A percentile compares a stretch with the other conserved stretches of the same genome.
phyloP scores from a whole-genome alignment of 2,888 invertebrate genomes.

The Napeogenes sylphis region DNA sequence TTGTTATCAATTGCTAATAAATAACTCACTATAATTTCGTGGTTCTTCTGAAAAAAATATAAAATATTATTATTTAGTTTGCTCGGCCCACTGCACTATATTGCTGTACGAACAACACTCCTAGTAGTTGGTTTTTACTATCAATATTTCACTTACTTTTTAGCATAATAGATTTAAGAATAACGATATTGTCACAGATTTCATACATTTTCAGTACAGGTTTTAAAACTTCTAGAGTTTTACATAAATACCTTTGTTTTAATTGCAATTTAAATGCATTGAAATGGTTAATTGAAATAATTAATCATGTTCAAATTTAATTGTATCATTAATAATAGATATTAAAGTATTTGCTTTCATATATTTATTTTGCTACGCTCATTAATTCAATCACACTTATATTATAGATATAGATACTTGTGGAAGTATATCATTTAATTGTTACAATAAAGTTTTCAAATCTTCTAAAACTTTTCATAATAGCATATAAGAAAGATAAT shows the following conservation, averaged over 20 bases:
- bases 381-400: not conserved
- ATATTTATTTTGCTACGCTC: not conserved
- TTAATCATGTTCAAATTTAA: not conserved
- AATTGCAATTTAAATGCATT: too few species aligned
- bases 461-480: slow-evolving; percentile 19
- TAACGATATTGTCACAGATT: slow-evolving; percentile 36
- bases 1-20: not conserved
- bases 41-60: not conserved
- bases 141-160: slow-evolving; percentile 61
- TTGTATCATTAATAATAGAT: not conserved
- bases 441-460: slow-evolving; percentile 24
- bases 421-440: slow-evolving; percentile 2
- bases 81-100: slow-evolving; percentile 43
- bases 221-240: slow-evolving; percentile 23
- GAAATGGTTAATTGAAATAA: too few species aligned
- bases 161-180: slow-evolving; percentile 46
- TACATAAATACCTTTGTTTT: slow-evolving; percentile 7
- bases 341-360: not conserved
- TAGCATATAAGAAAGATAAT: slow-evolving; percentile 16
- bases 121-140: slow-evolving; percentile 61
- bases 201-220: slow-evolving; percentile 26
- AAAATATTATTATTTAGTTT: not conserved
- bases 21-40: not conserved
- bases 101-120: slow-evolving; percentile 52
- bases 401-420: not conserved